Evolutionary conservation across 2,113 vertebrate genomes (phyloP), one percentile per base, ranked within the genome.

Genomic region (Pygoscelis adeliae): DNA sequence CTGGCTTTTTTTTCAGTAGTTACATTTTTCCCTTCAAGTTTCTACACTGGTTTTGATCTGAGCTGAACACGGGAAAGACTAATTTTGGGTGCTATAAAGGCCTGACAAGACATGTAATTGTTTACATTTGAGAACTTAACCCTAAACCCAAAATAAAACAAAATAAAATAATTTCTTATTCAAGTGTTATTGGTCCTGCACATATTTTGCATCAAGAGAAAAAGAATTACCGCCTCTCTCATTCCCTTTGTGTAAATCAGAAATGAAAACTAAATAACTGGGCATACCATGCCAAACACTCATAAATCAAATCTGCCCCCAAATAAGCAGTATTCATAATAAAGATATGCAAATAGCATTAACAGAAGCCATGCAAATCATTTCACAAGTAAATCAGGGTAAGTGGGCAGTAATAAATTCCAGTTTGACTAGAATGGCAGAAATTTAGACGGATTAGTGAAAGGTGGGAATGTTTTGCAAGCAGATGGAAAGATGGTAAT

Each of bases 331-430:
- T 89, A 97, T 94, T 98, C 62, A 96, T 97, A 97, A 98, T 97
- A 97, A 97, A 97, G 91, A 81, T 86, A 98, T 97, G 97, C 95
- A 98, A 98, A 98, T 95, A 97, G 17, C 93, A 83, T 83, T 93
- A 91, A 96, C 95, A 98, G 95, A 97, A 98, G 87, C 66, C 91
- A 49, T 87, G 88, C 93, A 98, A 97, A 98, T 98, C 67, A 96
- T 97, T 97, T 93, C 73, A 92, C 42, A 93, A 97, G 87, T 97
- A 98, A 98, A 98, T 98, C 97, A 97, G 49, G 63, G 81, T 98
- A 97, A 98, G 97, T 97, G 92, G 94, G 66, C 72, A 91, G 83
- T 98, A 98, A 98, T 98, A 98, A 97, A 98, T 98, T 98, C 88
- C 91, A 95, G 77, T 96, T 95, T 98, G 98, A 97, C 97, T 97